Evolutionary conservation across 2,113 vertebrate genomes (phyloP), one percentile per base, ranked within the genome.

Genomic region (Nannobrachium achirus): DNA sequence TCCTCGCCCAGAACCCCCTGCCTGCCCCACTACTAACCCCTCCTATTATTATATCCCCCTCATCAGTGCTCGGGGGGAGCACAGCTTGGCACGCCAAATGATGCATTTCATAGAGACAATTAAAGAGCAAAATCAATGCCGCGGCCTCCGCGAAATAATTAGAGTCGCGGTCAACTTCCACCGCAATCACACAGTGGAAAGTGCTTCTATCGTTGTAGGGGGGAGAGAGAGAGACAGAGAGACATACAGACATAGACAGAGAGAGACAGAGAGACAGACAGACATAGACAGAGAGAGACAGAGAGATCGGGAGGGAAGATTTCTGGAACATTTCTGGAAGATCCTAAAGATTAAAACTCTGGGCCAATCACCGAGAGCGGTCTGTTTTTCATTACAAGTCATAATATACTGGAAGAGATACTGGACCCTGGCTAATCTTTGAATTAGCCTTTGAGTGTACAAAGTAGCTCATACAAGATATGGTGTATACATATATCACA

Each of bases 81-180:
- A 56, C 44, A 52, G 77, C 78, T 80, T 74, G 73, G 79, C 78
- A 75, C 60, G 52, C 66, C 75, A 79, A 80, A 73, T 76, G 70
- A 73, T 85, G 82, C 73, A 52, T 87, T 87, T 90, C 77, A 88
- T 76, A 64, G 67, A 91, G 83, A 90, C 84, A 89, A 84, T 90
- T 90, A 89, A 86, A 88, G 69, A 85, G 83, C 75, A 80, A 90
- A n/a, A 89, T 91, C 85, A 85, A 82, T 84, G 80, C 73, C 66
- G 67, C 69, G 64, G 79, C 79, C 4, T 40, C 78, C 39, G 1
- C 33, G 61, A 82, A 82, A 81, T 81, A 76, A 82, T 81, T 71
- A 73, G 67, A 73, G 69, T 75, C 40, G 66, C 19, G 8, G 63
- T 10, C 33, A 40, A 79, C 74, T 57, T 68, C 68, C 56, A 74